Base-by-base conservation (phyloP, 1,140 invertebrate genomes). In the Samia ricini region DNA sequence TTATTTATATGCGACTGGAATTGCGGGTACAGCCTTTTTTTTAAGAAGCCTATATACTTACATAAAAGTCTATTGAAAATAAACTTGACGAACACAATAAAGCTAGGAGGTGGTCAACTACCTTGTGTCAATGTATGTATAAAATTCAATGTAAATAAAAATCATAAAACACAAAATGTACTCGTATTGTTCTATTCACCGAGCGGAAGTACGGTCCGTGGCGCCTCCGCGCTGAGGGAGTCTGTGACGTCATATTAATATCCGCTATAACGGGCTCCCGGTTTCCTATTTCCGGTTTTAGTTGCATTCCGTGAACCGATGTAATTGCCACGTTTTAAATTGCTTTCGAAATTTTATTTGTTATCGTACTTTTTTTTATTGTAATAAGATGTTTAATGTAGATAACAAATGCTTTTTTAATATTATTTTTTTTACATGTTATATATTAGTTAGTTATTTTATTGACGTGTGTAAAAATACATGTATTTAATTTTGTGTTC, bases 161-260 rank as follows among this genome's bases (percentile, higher is more conserved):
- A 56, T 76, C 71, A 72, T 80, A 77, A 75, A 79, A 62, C 33
- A 68, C 72, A 67, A 60, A 61, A 61, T 64, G 59, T 57, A 57
- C 21, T 51, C 60, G 64, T 74, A 77, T 82, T 82, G 75, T 81
- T 78, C 72, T 58, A 23, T 22, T 23, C 59, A 21, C 52, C 19
- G 58, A 60, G 76, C 75, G 83, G 83, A 84, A 79, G 61, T 76
- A 52, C 74, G 74, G 65, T 61, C 54, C 63, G 70, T 49, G 61
- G 66, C 66, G 59, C 54, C 63, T 68, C 42, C 60, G 66, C 66
- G 59, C 52, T 63, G 72, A 59, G 74, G 68, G 69, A 69, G 72
- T 69, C 74, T 55, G 73, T 83, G 79, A 82, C 78, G 83, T 82
- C 79, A 82, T 66, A 72, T 76, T 71, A 71, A 79, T 76, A 79